A percentile compares a stretch with the other conserved stretches of the same genome.
Evolutionary conservation across 2,888 invertebrate genomes (phyloP).

Genomic region (Spodoptera littoralis): DNA sequence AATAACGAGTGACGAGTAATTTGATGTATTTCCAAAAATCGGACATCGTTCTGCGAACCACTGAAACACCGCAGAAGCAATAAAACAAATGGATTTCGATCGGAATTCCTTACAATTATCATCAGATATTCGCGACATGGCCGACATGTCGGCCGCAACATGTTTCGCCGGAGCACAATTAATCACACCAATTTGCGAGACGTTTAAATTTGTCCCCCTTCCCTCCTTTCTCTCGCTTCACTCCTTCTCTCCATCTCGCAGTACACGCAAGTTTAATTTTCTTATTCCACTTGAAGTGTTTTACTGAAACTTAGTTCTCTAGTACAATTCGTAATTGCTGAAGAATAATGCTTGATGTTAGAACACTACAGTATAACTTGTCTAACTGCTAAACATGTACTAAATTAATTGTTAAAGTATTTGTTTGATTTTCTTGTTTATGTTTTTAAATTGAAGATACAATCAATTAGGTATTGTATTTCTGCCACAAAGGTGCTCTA

Average conservation of each 20-base stretch:
- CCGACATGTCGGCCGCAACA: slow-evolving; percentile 32
- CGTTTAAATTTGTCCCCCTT: slow-evolving; percentile 37
- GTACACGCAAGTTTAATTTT: slow-evolving; percentile 45
- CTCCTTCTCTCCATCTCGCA: slow-evolving; percentile 13
- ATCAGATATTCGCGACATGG: slow-evolving; percentile 12
- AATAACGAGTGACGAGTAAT: slow-evolving; percentile 7
- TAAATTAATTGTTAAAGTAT: too few relatives aligned
- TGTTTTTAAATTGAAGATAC: too few relatives aligned
- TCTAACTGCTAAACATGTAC: too few relatives aligned
- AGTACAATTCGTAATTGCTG: slow-evolving; percentile 10
- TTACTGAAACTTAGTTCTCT: slow-evolving; percentile 14
- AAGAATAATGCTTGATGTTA: slow-evolving; percentile 10
- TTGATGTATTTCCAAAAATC: background rate
- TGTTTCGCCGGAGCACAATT: slow-evolving; percentile 47
- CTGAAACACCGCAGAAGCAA: slow-evolving; percentile 6
- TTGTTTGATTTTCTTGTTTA: too few relatives aligned
- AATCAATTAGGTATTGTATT: too few relatives aligned
- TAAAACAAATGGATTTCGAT: slow-evolving; percentile 14
- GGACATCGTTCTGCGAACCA: slow-evolving; percentile 3
- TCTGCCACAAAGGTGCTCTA: too few relatives aligned
- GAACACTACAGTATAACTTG: too few relatives aligned
- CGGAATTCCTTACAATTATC: slow-evolving; percentile 13
- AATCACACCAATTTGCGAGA: slow-evolving; percentile 56
- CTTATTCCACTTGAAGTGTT: slow-evolving; percentile 27
- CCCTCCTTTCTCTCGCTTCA: background rate